Evolutionary conservation across 1,140 invertebrate genomes (phyloP), one percentile per base, ranked within the genome.

Genomic region (Ephestia elutella): DNA sequence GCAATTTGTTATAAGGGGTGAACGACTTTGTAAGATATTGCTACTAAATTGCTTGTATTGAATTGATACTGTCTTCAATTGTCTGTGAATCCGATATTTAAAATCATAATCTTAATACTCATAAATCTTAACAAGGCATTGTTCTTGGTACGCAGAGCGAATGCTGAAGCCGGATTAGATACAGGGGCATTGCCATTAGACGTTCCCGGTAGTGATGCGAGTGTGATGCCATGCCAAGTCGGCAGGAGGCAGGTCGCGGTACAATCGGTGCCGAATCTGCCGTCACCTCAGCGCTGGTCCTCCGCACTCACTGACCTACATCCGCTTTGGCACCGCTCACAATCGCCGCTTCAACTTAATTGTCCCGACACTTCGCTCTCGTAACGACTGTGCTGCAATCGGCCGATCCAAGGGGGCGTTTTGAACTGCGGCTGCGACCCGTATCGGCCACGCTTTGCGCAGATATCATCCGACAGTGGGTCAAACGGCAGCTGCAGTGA

Each of bases 261-360:
- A 63, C 57, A 51, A 56, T 53, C 44, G 62, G 61, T 67, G 53
- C 62, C 67, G 68, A 71, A 68, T 67, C 65, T 63, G 60, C 60
- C 68, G 60, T 68, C 74, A 78, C 76, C 74, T 83, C 79, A 70
- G 70, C 65, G 71, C 71, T 67, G 74, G 82, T 78, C 80, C 82
- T 80, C 73, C 62, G 75, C 68, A 68, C 71, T 73, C 67, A 81
- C 77, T 87, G 82, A 87, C 85, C 85, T 86, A 87, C 71, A 87
- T 87, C 80, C 78, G 81, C 78, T 83, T 87, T 87, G 85, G 85
- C 85, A 87, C 75, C 76, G 82, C 68, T 87, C 78, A 82, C 85
- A 83, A 85, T 86, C 82, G 71, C 77, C 80, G 85, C 85, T 85
- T 83, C 85, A 85, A 83, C 85, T 85, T 86, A 86, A 87, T 87